Evolutionary conservation across 2,113 vertebrate genomes (phyloP).

Genomic region (Serinus canaria): DNA sequence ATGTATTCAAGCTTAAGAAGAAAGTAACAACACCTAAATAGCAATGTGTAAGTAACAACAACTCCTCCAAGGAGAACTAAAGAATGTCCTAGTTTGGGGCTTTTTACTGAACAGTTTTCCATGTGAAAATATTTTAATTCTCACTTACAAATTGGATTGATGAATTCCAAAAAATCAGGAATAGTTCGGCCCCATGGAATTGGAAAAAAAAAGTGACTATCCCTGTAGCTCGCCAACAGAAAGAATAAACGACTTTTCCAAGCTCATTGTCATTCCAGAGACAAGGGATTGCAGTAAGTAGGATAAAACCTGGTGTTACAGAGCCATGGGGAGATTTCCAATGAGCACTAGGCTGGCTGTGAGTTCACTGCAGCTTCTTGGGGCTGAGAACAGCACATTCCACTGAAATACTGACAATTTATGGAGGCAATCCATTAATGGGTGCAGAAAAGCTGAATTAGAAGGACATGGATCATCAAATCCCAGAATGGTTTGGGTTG

Average conservation of each 20-base stretch:
- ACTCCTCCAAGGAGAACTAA: not conserved
- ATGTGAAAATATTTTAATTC: not conserved
- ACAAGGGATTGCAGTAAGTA: not conserved
- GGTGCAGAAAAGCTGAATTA: not conserved
- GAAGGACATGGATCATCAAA: not conserved
- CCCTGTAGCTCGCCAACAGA: not conserved
- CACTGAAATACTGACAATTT: not conserved
- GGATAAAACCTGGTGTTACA: not conserved
- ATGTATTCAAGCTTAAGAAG: not conserved
- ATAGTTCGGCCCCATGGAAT: not conserved
- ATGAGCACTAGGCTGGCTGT: not conserved
- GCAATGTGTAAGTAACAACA: not conserved
- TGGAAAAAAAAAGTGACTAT: not conserved
- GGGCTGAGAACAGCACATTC: not conserved
- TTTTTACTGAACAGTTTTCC: not conserved
- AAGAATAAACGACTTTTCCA: not conserved
- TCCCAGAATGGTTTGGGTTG: not conserved
- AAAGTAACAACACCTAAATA: not conserved
- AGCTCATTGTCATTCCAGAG: not conserved
- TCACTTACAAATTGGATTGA: not conserved
- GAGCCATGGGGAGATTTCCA: not conserved
- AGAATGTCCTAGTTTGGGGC: not conserved
- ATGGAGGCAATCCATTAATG: not conserved
- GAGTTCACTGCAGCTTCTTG: not conserved
- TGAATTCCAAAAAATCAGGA: not conserved